Evolutionary conservation across 2,888 invertebrate species (phyloP).

Genomic region (Bimastos eiseni): DNA sequence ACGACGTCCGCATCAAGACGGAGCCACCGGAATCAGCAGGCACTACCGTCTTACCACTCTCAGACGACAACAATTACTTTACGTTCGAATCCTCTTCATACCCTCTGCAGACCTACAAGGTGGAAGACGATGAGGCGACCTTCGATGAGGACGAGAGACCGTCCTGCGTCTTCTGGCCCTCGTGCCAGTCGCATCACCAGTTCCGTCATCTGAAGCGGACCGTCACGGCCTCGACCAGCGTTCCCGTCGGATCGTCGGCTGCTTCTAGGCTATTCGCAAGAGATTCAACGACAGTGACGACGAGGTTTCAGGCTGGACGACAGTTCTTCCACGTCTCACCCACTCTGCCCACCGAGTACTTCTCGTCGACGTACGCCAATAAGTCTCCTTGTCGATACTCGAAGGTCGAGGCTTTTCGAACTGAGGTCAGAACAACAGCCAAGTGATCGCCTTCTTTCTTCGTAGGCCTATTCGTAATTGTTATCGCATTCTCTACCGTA

Average conservation of each 20-base stretch:
- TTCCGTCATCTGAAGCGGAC: slow-evolving; percentile 8
- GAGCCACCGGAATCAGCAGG: neutral
- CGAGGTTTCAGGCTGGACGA: neutral
- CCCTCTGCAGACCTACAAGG: slow-evolving; percentile 9
- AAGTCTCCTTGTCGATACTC: slow-evolving; percentile 9
- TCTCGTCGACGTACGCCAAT: slow-evolving; percentile 16
- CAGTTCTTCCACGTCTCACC: slow-evolving; percentile 18
- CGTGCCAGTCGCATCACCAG: neutral
- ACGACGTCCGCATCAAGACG: neutral
- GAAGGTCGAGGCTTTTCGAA: slow-evolving; percentile 3
- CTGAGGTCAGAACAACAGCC: neutral
- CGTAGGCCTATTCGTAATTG: neutral
- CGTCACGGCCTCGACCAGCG: slow-evolving; percentile 8
- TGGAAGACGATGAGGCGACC: neutral
- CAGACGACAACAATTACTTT: neutral
- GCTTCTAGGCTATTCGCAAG: neutral
- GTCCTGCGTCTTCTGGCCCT: slow-evolving; percentile 27
- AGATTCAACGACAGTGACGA: slow-evolving; percentile 21
- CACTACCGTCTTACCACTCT: neutral
- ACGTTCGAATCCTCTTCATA: neutral
- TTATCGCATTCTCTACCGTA: too few relatives aligned
- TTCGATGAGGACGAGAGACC: neutral
- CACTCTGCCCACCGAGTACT: slow-evolving; percentile 1
- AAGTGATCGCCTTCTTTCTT: too few relatives aligned
- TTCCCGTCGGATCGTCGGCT: neutral